phyloP scores from a whole-genome alignment of 2,797 vertebrate genomes.

The Paratrypauchen microcephalus region DNA sequence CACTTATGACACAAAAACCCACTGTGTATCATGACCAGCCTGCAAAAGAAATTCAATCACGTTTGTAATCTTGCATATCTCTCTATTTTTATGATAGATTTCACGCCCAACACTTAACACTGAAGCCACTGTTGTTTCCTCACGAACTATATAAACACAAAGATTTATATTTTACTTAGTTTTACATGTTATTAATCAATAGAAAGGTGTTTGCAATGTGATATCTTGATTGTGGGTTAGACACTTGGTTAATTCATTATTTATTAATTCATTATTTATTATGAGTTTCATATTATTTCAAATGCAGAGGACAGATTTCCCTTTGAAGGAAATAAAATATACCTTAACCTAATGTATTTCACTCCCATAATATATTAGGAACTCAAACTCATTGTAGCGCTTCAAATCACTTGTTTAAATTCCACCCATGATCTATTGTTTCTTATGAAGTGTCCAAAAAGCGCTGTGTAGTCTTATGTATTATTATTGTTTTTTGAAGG shows the following conservation, averaged over 20 bases:
- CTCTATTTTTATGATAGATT: conserved; percentile 13
- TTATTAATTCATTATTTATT: neutral
- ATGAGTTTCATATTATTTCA: neutral
- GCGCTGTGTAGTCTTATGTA: too few relatives aligned
- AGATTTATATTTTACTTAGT: too few relatives aligned
- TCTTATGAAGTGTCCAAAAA: too few relatives aligned
- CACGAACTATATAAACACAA: neutral
- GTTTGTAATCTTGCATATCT: conserved; percentile 15
- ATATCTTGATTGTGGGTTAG: neutral
- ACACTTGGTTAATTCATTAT: neutral
- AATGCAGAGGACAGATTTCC: too few relatives aligned
- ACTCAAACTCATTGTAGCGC: too few relatives aligned
- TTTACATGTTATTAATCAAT: neutral
- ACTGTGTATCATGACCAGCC: neutral
- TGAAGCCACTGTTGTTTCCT: neutral
- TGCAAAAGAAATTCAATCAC: conserved; percentile 14
- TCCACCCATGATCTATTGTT: too few relatives aligned
- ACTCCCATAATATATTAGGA: too few relatives aligned
- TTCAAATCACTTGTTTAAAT: too few relatives aligned
- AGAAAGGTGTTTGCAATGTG: neutral
- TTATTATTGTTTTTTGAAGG: neutral
- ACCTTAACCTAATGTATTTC: neutral
- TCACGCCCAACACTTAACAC: neutral
- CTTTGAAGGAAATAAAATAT: too few relatives aligned
- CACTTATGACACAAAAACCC: conserved; percentile 19